Evolutionary conservation across 2,797 vertebrate species (phyloP).

Genomic region (Sitta carolinensis): DNA sequence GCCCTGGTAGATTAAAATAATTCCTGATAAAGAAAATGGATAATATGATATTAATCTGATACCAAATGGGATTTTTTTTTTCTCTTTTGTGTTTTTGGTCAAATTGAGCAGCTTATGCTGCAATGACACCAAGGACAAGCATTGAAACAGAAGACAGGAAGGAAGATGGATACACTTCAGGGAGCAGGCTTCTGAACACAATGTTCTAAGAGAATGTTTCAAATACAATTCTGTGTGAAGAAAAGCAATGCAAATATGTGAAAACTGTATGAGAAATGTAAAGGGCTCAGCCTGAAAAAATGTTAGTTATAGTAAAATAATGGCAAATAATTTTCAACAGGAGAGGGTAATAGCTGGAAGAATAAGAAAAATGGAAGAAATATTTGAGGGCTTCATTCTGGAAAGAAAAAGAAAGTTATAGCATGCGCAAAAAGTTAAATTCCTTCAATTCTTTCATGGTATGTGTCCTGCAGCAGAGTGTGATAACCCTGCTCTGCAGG

Average conservation of each 20-base stretch:
- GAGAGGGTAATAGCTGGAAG: not conserved
- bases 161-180: not conserved
- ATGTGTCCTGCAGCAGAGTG: not conserved
- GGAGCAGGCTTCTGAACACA: not conserved
- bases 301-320: not conserved
- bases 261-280: not conserved
- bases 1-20: not conserved
- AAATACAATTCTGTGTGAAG: not conserved
- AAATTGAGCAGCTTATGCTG: not conserved
- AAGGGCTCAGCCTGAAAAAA: not conserved
- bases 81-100: not conserved
- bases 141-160: not conserved
- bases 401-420: not conserved
- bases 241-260: not conserved
- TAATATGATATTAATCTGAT: not conserved
- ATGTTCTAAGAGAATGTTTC: not conserved
- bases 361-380: not conserved
- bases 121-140: not conserved
- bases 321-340: not conserved
- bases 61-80: not conserved
- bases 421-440: not conserved
- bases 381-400: not conserved
- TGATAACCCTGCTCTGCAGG: not conserved
- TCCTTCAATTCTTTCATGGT: not conserved
- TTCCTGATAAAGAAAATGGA: not conserved